Percentiles rank a stretch among this genome's conserved stretches.
These are phyloP conservation scores for Garra rufa DNA, from an alignment of 2,113 vertebrate genomes.

Conservation along the genomic window DNA sequence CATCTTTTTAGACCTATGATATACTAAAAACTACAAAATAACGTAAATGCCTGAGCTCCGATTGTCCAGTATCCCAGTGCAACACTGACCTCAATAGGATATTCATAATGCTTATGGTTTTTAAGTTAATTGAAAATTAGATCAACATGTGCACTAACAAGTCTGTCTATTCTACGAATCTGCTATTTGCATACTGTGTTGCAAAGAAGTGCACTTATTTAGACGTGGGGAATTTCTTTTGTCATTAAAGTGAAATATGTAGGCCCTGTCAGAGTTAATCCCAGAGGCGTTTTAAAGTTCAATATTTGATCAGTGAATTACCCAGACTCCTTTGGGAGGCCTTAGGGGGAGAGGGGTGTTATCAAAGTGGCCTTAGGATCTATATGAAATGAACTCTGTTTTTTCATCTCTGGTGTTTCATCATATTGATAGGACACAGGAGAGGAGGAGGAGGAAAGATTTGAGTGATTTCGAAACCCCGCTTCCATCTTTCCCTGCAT, in stretches of 20 bases:
- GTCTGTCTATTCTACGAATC: background rate
- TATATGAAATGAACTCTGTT: conserved; percentile 46
- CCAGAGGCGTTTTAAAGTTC: conserved; percentile 60
- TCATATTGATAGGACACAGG: conserved; percentile 16
- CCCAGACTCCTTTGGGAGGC: conserved; percentile 60
- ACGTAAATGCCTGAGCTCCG: no score
- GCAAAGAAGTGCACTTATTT: background rate
- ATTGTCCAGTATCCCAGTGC: no score
- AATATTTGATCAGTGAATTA: conserved; percentile 66
- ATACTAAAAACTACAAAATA: no score
- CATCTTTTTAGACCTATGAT: no score
- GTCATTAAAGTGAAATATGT: background rate
- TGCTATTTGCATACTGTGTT: background rate
- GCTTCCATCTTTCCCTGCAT: conserved; percentile 55
- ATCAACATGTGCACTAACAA: no score
- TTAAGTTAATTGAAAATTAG: no score
- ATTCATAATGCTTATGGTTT: no score
- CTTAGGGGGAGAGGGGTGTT: conserved; percentile 53
- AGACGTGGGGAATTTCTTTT: background rate
- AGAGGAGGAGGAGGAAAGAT: conserved; percentile 16
- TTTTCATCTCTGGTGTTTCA: conserved; percentile 52
- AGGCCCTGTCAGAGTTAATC: conserved; percentile 59
- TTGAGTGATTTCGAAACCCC: conserved; percentile 60
- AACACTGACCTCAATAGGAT: no score
- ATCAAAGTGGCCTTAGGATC: conserved; percentile 28